Evolutionary conservation across 2,888 invertebrate genomes (phyloP), one percentile per base, ranked within the genome.

Genomic region (Cactoblastis cactorum): DNA sequence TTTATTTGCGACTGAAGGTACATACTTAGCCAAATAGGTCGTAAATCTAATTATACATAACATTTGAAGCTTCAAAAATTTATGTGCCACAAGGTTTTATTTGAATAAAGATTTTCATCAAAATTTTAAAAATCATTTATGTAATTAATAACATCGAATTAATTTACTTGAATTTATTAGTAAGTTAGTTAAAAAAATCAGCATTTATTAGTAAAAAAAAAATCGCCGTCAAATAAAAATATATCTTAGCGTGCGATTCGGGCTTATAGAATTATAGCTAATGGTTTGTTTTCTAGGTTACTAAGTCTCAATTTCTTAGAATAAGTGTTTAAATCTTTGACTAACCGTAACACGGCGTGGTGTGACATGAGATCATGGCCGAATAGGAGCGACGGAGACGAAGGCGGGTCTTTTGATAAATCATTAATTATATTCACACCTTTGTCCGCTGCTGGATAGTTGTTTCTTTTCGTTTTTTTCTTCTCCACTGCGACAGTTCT

Each of bases 361-460:
- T 33, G 8, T 12, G 12, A 3, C 33, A 51, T 64, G 63, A 74
- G 70, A 61, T 65, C 63, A 69, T 69, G 71, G 64, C 69, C 67
- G 72, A 77, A 74, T 17, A 71, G 65, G 61, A 24, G 22, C 41
- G 73, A 63, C 55, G 65, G 62, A 62, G 60, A 61, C 61, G 57
- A 54, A 69, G 76, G 76, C 80, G 80, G 80, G 54, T 61, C 73
- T 73, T 84, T 86, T 86, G 84, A 85, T 80, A 74, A 63, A 72
- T 77, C 80, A 86, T 88, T 82, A 83, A 86, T 88, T 87, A 85
- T 76, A 83, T 87, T 88, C 84, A 88, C 88, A 87, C 88, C 87
- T 87, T 71, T 61, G 76, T 65, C 68, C 73, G 71, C 73, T 71
- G 67, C 71, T 59, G 68, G 63, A 58, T 58, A 56, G 64, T 66